A percentile compares a stretch with the other conserved stretches of the same genome.
phyloP scores from a whole-genome alignment of 2,888 invertebrate species.

The Apocheima hispidaria region DNA sequence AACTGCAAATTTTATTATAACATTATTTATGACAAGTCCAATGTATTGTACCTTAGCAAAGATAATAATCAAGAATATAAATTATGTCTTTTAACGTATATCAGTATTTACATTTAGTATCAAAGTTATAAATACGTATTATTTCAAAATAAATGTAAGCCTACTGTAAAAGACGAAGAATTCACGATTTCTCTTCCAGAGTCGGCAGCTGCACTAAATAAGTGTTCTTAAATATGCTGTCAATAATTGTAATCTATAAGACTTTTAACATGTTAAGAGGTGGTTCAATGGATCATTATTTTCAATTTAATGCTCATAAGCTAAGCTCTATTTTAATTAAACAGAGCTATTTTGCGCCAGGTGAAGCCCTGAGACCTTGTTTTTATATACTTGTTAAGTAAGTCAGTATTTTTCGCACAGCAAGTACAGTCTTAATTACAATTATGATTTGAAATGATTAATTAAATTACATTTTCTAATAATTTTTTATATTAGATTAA shows the following conservation, averaged over 20 bases:
- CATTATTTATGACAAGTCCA: neutral
- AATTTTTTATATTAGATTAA: neutral
- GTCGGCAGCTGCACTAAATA: neutral
- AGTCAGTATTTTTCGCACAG: neutral
- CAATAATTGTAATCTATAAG: slow-evolving; percentile 1
- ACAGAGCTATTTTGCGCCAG: neutral
- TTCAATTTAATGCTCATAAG: neutral
- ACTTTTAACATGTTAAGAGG: neutral
- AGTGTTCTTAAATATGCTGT: slow-evolving; percentile 1
- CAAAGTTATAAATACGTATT: neutral
- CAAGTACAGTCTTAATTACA: neutral
- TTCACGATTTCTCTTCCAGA: no score
- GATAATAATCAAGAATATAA: neutral
- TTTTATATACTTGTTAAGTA: neutral
- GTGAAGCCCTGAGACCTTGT: slow-evolving; percentile 3
- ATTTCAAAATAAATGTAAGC: neutral
- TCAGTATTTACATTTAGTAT: neutral
- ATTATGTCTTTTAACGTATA: neutral
- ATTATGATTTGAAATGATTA: no score
- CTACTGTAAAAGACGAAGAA: no score
- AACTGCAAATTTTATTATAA: neutral
- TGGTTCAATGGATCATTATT: neutral
- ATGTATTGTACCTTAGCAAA: neutral
- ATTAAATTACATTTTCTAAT: neutral
- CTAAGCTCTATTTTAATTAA: neutral